Conservation (phyloP, 2,113 vertebrate species). For the Antennarius striatus region DNA sequence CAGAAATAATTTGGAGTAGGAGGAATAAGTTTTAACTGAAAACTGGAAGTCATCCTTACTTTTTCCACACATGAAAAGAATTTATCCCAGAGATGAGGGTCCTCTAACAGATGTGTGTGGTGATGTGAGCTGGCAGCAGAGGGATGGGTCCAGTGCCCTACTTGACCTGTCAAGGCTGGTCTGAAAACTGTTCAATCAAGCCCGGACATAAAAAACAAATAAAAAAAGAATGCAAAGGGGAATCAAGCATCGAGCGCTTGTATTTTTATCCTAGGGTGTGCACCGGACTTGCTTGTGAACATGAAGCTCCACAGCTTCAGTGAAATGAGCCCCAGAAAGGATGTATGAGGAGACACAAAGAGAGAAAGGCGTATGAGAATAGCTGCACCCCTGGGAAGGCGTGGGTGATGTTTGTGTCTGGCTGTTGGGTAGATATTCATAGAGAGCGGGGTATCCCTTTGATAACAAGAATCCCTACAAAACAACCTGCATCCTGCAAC, state of each 20-base stretch:
- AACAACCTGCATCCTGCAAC: too few species aligned
- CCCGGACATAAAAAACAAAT: slow-evolving; percentile 18
- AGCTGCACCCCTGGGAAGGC: slow-evolving; percentile 35
- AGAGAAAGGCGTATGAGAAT: slow-evolving; percentile 42
- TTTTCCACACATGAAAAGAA: background rate
- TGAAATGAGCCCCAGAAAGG: slow-evolving; percentile 1
- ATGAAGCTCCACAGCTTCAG: slow-evolving; percentile 3
- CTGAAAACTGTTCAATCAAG: slow-evolving; percentile 58
- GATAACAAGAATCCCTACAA: too few species aligned
- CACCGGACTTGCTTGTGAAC: slow-evolving; percentile 6
- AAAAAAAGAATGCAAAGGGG: slow-evolving; percentile 30
- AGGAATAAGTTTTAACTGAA: slow-evolving; percentile 3
- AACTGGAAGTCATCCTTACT: background rate
- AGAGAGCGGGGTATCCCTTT: too few species aligned
- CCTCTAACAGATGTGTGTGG: slow-evolving; percentile 57
- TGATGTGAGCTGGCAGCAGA: slow-evolving; percentile 58
- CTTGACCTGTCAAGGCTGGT: slow-evolving; percentile 59
- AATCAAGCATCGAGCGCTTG: slow-evolving; percentile 40
- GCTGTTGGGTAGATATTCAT: too few species aligned
- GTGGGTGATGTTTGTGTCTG: slow-evolving; percentile 38
- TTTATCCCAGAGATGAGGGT: slow-evolving; percentile 24
- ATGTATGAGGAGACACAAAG: slow-evolving; percentile 16
- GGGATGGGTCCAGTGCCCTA: slow-evolving; percentile 42
- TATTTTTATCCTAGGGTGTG: slow-evolving; percentile 25
- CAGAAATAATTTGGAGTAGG: slow-evolving; percentile 19